Evolutionary conservation across 2,888 invertebrate genomes (phyloP), one percentile per base, ranked within the genome.

Genomic region (Polymixis flavicincta): DNA sequence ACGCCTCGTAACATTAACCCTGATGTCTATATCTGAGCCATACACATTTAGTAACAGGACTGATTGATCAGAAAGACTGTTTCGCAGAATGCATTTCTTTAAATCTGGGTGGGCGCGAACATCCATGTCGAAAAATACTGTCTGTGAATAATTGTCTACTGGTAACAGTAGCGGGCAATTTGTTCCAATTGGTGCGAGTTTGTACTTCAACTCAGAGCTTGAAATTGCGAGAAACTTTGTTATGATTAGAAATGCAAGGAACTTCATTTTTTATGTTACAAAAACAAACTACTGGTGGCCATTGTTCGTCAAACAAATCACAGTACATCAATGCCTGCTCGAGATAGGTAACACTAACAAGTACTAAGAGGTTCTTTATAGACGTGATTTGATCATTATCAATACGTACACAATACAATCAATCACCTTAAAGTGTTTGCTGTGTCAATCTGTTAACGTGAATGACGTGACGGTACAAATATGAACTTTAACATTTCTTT

Each of bases 11-110:
- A 52, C 42, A 55, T 70, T 71, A 13, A 64, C 4, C 57, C 28
- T 32, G 1, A 76, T 66, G 13, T 37, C 52, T 74, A 65, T 59
- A 19, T 75, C 48, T 25, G 60, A 48, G 19, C 45, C 74, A 60
- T 55, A 45, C 4, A 57, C 54, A 63, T 63, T 76, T 22, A 80
- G 13, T 71, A 84, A 42, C 14, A 76, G 0, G 19, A 84, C 54
- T 25, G 84, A 32, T 42, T 71, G 70, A 25, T 71, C 57, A 55
- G 22, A 45, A 66, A 73, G 28, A 57, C 19, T 75, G 5, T 57
- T 64, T 68, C 71, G 69, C 13, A 84, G 17, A 11, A 84, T 61
- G 48, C 76, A 84, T 32, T 65, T 75, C 71, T 80, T 84, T 65
- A 84, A 59, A 13, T 70, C 63, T 28, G 67, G 25, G 13, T 86